These are phyloP conservation scores for Neostethus bicornis DNA, from an alignment of 2,797 vertebrate species.

Conservation along the genomic window DNA sequence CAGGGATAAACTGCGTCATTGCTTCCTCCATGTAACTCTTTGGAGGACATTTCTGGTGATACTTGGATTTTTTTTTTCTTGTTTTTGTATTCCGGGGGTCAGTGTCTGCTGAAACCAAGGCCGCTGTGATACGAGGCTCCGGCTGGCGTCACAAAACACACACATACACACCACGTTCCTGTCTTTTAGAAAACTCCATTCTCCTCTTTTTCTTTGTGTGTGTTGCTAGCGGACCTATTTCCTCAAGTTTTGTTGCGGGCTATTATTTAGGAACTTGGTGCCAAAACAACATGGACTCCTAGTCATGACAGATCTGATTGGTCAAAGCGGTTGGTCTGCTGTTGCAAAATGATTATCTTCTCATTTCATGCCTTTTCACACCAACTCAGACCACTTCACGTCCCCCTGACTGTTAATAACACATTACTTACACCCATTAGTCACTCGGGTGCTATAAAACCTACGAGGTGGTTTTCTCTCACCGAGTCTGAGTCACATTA, in stretches of 20 bases:
- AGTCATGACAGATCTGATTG: slow-evolving; percentile 63
- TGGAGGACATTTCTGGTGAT: slow-evolving; percentile 9
- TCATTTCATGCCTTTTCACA: slow-evolving; percentile 19
- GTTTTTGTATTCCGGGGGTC: slow-evolving; percentile 35
- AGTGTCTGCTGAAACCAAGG: slow-evolving; percentile 41
- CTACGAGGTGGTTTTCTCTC: slow-evolving; percentile 12
- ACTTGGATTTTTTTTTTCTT: slow-evolving; percentile 24
- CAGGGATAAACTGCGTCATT: slow-evolving; percentile 42
- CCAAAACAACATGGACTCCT: slow-evolving; percentile 56
- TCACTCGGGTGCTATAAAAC: slow-evolving; percentile 5
- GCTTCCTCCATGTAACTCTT: slow-evolving; percentile 25
- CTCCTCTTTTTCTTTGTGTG: slow-evolving; percentile 1
- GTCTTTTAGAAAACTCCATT: neutral
- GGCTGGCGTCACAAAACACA: slow-evolving; percentile 25
- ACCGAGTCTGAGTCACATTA: slow-evolving; percentile 16
- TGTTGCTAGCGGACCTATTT: slow-evolving; percentile 4
- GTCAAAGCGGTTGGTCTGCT: slow-evolving; percentile 25
- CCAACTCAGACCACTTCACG: slow-evolving; percentile 2
- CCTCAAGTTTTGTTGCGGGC: slow-evolving; percentile 32
- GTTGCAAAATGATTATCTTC: slow-evolving; percentile 30
- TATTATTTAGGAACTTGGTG: slow-evolving; percentile 29
- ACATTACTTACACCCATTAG: slow-evolving; percentile 2
- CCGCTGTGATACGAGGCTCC: slow-evolving; percentile 17
- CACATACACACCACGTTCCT: slow-evolving; percentile 15
- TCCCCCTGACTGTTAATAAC: neutral